Evolutionary conservation across 2,113 vertebrate species (phyloP).

Genomic region (cattle (Bos taurus)): ARS-UCD2.0 NC_037357.1:134700001-134700500

Average conservation of each 20-base stretch:
- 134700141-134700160: not conserved
- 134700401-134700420: not conserved
- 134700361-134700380: not conserved
- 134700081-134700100: not conserved
- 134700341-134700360: too few relatives aligned
- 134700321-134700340: accelerated
- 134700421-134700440: not conserved
- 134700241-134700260: not conserved
- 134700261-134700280: not conserved
- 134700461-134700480: not conserved
- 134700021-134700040: not conserved
- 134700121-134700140: not conserved
- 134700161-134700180: not conserved
- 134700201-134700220: too few relatives aligned
- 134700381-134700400: not conserved
- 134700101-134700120: not conserved
- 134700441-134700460: not conserved
- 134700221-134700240: not conserved
- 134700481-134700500: not conserved
- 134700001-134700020: not conserved
- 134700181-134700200: not conserved
- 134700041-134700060: not conserved
- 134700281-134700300: not conserved
- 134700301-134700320: not conserved
- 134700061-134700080: not conserved